A percentile compares a stretch with the other conserved stretches of the same genome.
Conservation (phyloP, 2,797 vertebrate genomes). For the Sebastes variabilis region DNA sequence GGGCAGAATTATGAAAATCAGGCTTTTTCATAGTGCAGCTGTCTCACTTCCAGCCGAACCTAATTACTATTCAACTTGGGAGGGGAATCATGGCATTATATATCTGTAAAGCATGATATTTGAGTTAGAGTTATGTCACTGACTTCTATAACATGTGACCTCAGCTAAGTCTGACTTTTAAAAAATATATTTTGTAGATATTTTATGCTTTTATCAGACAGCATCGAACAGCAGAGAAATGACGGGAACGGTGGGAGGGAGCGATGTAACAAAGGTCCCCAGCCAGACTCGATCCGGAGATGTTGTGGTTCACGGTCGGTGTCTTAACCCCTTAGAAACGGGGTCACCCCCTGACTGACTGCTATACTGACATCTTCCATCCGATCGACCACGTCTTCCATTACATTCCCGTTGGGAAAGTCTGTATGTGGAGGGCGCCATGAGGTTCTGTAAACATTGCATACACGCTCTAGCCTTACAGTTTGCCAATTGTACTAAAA, state of each 20-base stretch:
- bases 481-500: conserved; percentile 35
- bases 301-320: background rate
- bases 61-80: background rate
- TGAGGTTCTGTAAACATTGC: conserved; percentile 11
- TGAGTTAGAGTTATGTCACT: background rate
- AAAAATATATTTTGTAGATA: background rate
- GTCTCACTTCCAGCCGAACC: no score
- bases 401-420: background rate
- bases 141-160: background rate
- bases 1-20: background rate
- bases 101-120: background rate
- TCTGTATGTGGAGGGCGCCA: background rate
- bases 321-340: background rate
- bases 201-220: background rate
- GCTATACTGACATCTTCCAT: background rate
- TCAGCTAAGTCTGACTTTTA: background rate
- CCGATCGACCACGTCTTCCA: background rate
- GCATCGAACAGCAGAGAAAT: background rate
- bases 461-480: background rate
- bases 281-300: background rate
- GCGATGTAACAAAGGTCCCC: background rate
- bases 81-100: background rate
- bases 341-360: background rate
- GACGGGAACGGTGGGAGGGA: background rate
- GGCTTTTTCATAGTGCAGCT: background rate